A percentile compares a stretch with the other conserved stretches of the same genome.
These are phyloP conservation scores for Pollenia angustigena DNA, from an alignment of 2,888 invertebrate species.

Conservation along the genomic window DNA sequence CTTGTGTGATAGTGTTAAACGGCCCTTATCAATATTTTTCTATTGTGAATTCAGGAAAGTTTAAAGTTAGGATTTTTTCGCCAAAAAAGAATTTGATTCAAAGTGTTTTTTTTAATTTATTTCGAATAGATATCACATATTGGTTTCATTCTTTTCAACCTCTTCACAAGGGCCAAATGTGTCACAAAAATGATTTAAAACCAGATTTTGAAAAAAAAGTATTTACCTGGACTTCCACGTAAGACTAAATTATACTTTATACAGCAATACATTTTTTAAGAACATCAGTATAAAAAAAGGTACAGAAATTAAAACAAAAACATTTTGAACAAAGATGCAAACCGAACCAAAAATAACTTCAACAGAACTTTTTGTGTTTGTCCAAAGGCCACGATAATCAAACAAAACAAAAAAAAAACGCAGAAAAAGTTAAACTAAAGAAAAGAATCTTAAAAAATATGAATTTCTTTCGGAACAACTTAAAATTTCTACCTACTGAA, in stretches of 20 bases:
- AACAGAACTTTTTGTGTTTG: neutral
- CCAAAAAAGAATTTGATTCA: no score
- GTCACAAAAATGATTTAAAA: conserved; percentile 33
- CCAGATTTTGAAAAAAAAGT: neutral
- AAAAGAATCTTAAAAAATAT: conserved; percentile 36
- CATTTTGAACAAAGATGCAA: neutral
- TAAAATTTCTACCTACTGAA: conserved; percentile 59
- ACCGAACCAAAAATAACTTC: neutral
- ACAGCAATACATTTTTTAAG: neutral
- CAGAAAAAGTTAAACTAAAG: conserved; percentile 42
- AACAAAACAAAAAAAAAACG: conserved; percentile 30
- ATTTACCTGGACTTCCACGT: conserved; percentile 22
- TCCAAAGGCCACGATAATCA: neutral
- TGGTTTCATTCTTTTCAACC: neutral
- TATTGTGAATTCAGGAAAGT: no score
- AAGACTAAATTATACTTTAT: neutral
- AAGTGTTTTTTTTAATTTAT: no score
- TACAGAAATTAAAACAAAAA: neutral
- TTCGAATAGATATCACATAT: neutral
- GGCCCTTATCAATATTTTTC: no score
- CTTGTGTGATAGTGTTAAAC: no score
- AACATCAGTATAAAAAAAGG: conserved; percentile 22
- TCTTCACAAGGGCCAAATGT: conserved; percentile 26
- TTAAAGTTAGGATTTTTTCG: no score
- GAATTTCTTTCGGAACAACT: conserved; percentile 22